Percentiles rank a stretch among this genome's conserved stretches.
Conservation (phyloP, 1,140 invertebrate genomes). For the Bombus vancouverensis region DNA sequence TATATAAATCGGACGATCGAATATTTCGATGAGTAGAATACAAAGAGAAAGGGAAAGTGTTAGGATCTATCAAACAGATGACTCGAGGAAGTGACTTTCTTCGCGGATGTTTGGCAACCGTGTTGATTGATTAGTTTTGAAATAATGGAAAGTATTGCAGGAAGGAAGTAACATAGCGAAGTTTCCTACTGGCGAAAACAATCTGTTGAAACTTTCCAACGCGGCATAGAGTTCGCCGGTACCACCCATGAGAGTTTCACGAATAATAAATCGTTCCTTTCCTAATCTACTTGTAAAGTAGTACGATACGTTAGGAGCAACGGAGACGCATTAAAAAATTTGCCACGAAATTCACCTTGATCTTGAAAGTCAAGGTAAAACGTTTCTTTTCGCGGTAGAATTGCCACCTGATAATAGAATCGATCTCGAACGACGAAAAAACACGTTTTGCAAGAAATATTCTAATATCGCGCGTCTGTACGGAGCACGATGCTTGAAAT, state of each 20-base stretch:
- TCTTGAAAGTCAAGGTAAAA: not conserved
- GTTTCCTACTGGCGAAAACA: not conserved
- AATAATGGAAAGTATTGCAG: slow-evolving; percentile 3
- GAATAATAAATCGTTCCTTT: not conserved
- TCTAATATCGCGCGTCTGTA: too few relatives aligned
- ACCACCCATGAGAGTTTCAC: not conserved
- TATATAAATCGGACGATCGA: not conserved
- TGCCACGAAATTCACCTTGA: not conserved
- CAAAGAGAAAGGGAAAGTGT: not conserved
- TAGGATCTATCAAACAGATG: not conserved
- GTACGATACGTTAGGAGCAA: not conserved
- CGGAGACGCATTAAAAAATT: not conserved
- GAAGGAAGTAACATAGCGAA: not conserved
- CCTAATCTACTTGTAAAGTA: not conserved
- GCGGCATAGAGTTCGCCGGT: not conserved
- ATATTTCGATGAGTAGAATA: not conserved
- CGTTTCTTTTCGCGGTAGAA: too few relatives aligned
- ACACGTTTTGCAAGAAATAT: too few relatives aligned
- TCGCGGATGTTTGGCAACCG: slow-evolving; percentile 10
- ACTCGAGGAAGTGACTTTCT: slow-evolving; percentile 19
- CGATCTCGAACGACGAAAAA: too few relatives aligned
- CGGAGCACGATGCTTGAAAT: too few relatives aligned
- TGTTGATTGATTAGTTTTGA: not conserved
- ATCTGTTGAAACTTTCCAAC: not conserved
- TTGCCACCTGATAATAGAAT: too few relatives aligned